phyloP scores from a whole-genome alignment of 2,113 vertebrate genomes.

The Gopherus flavomarginatus region DNA sequence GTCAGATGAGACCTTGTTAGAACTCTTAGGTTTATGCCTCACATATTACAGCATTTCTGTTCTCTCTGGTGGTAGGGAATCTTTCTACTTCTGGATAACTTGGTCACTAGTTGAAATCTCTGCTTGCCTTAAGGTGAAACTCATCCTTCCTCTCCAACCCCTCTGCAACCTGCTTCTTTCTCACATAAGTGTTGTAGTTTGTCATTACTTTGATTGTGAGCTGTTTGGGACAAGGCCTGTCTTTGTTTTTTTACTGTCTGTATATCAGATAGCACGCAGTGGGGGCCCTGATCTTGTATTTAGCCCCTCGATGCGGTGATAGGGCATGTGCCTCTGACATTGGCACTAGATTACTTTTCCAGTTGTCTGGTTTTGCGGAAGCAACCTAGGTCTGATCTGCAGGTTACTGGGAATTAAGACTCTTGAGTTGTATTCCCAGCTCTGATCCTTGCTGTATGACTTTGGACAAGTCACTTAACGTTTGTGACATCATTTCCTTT shows the following conservation, averaged over 20 bases:
- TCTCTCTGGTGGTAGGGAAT: background rate
- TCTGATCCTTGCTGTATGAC: background rate
- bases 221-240: accelerated
- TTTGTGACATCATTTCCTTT: accelerated
- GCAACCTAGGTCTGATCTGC: accelerated
- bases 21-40: background rate
- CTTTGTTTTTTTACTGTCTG: background rate
- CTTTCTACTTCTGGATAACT: background rate
- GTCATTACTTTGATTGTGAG: background rate
- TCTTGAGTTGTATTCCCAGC: accelerated
- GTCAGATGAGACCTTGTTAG: background rate
- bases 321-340: accelerated
- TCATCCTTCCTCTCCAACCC: background rate
- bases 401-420: background rate
- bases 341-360: accelerated
- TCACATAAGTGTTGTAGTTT: background rate
- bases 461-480: accelerated
- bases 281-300: background rate
- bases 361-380: accelerated
- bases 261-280: accelerated
- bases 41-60: accelerated
- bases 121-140: background rate
- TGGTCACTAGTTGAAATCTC: background rate
- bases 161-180: background rate
- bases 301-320: background rate